Percentiles rank a stretch among this genome's conserved stretches.
These are phyloP conservation scores for Luidia sarsii DNA, from an alignment of 53 echinoderm and acorn worm species.

Conservation along the genomic window DNA sequence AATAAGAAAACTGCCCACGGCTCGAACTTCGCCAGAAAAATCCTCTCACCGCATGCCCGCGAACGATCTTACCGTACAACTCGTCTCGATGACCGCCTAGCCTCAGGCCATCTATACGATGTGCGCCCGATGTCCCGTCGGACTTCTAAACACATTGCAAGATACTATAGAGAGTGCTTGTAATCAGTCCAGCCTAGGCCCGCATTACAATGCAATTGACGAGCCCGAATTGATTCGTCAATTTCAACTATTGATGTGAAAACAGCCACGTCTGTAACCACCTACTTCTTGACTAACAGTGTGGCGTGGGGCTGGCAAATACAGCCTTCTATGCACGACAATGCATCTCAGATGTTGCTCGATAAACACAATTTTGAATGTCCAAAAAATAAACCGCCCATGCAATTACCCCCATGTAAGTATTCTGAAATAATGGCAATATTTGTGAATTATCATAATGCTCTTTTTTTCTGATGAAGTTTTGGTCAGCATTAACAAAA, in stretches of 20 bases:
- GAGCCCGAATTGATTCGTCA: conserved; percentile 19
- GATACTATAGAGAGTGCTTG: conserved; percentile 12
- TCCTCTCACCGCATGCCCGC: conserved; percentile 46
- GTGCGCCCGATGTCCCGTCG: conserved; percentile 15
- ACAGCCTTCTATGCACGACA: too few species aligned
- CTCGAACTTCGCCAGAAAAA: conserved; percentile 26
- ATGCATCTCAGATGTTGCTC: too few species aligned
- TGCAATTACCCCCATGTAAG: too few species aligned
- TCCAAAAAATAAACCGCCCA: too few species aligned
- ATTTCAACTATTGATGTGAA: conserved; percentile 32
- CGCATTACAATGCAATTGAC: conserved; percentile 27
- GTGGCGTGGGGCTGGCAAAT: too few species aligned
- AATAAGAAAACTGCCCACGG: background rate
- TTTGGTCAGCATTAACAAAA: too few species aligned
- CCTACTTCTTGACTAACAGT: too few species aligned
- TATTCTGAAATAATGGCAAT: too few species aligned
- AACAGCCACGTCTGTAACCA: background rate
- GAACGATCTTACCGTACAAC: conserved; percentile 55
- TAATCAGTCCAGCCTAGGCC: background rate
- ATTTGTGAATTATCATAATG: too few species aligned
- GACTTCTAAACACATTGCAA: conserved; percentile 30
- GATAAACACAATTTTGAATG: too few species aligned
- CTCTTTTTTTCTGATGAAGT: too few species aligned
- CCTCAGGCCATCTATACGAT: conserved; percentile 19
- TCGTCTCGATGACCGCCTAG: conserved; percentile 49